These are phyloP conservation scores for Camponotus vicinus DNA, from an alignment of 1,140 invertebrate genomes.

Conservation along the genomic window DNA sequence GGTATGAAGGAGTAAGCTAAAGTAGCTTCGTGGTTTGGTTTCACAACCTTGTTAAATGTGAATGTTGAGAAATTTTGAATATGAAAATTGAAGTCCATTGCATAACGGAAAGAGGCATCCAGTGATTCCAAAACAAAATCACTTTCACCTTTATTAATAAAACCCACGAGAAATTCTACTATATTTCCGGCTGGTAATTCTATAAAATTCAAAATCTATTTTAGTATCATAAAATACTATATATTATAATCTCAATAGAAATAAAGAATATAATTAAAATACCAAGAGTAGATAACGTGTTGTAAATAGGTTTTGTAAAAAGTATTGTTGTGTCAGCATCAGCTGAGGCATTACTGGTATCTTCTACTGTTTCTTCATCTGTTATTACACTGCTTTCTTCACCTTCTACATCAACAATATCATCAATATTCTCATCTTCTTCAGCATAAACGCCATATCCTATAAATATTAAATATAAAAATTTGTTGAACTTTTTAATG, in stretches of 20 bases:
- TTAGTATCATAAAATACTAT: slow-evolving; percentile 8
- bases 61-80: slow-evolving; percentile 99
- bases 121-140: slow-evolving; percentile 97
- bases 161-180: slow-evolving; percentile 98
- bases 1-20: slow-evolving; percentile 98
- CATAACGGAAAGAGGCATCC: slow-evolving; percentile 99
- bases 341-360: slow-evolving; percentile 92
- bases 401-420: slow-evolving; percentile 90
- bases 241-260: neutral
- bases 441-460: slow-evolving; percentile 88
- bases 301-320: slow-evolving; percentile 94
- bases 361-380: slow-evolving; percentile 90
- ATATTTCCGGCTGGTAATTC: slow-evolving; percentile 96
- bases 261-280: slow-evolving; percentile 47
- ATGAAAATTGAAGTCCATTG: slow-evolving; percentile 99
- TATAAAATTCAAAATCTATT: slow-evolving; percentile 84
- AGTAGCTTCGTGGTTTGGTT: slow-evolving; percentile 96
- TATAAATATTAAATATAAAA: slow-evolving; percentile 77
- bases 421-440: slow-evolving; percentile 93
- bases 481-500: slow-evolving; percentile 23
- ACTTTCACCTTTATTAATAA: slow-evolving; percentile 96
- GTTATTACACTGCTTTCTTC: slow-evolving; percentile 90
- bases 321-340: slow-evolving; percentile 97
- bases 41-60: slow-evolving; percentile 95
- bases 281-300: slow-evolving; percentile 81